Percentiles rank a stretch among this genome's conserved stretches.
These are phyloP conservation scores for Hydropsyche tenuis DNA, from an alignment of 1,140 invertebrate genomes.

Conservation along the genomic window DNA sequence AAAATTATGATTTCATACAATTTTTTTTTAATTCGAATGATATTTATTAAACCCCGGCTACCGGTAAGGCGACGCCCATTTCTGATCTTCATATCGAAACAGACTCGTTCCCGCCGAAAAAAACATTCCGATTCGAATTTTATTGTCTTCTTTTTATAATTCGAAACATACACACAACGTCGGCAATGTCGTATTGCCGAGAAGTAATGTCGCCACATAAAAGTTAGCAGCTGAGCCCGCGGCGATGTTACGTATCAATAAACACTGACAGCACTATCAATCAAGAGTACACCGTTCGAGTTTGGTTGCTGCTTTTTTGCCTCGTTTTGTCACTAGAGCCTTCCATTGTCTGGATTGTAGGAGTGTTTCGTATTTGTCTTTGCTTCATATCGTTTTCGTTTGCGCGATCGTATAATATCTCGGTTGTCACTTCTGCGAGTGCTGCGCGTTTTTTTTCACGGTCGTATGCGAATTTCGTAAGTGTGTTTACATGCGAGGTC, in stretches of 20 bases:
- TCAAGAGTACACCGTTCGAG: constrained; percentile 31
- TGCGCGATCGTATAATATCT: constrained; percentile 14
- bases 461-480: not conserved
- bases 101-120: too few species aligned
- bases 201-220: constrained; percentile 19
- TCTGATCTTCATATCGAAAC: too few species aligned
- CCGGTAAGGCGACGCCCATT: too few species aligned
- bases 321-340: constrained; percentile 24
- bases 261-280: constrained; percentile 43
- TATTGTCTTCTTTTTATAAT: too few species aligned
- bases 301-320: constrained; percentile 10
- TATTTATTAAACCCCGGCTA: too few species aligned
- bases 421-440: constrained; percentile 27
- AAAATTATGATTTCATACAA: too few species aligned
- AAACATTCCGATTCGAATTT: too few species aligned
- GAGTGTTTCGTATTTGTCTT: too few species aligned
- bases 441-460: constrained; percentile 12
- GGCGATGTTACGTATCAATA: constrained; percentile 44
- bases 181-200: not conserved
- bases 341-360: constrained; percentile 9
- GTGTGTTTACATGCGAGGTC: not conserved
- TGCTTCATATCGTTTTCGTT: too few species aligned
- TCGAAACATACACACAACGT: too few species aligned
- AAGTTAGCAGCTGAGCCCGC: not conserved
- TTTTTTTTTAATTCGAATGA: too few species aligned